These are phyloP conservation scores for Apodemia zela DNA, from an alignment of 2,888 invertebrate genomes.

Conservation along the genomic window DNA sequence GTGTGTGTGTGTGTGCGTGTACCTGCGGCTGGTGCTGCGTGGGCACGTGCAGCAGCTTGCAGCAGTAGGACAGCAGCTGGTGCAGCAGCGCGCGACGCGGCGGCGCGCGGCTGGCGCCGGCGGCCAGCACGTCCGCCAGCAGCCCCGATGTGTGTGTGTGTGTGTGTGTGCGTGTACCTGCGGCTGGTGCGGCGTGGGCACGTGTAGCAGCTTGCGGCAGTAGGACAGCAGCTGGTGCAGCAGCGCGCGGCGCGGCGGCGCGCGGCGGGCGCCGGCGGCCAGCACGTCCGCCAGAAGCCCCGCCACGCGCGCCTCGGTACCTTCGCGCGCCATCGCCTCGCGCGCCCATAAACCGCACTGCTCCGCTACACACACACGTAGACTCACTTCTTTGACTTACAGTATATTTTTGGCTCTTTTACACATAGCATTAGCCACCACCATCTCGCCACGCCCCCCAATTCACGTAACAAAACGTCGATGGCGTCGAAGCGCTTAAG, in stretches of 20 bases:
- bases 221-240: conserved; percentile 86
- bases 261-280: conserved; percentile 76
- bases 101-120: conserved; percentile 76
- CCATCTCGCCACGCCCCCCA: no score
- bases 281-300: conserved; percentile 86
- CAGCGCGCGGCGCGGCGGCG: conserved; percentile 85
- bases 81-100: conserved; percentile 86
- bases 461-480: no score
- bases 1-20: not conserved
- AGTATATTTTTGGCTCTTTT: no score
- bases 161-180: not conserved
- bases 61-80: conserved; percentile 85
- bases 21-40: conserved; percentile 39
- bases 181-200: conserved; percentile 56
- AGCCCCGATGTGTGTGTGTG: conserved; percentile 75
- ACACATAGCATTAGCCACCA: no score
- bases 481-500: no score
- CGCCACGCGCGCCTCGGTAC: conserved; percentile 79
- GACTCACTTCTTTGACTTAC: no score
- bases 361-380: conserved; percentile 51
- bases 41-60: conserved; percentile 79
- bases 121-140: conserved; percentile 84
- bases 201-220: conserved; percentile 79
- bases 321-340: conserved; percentile 65
- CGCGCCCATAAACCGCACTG: conserved; percentile 50